Percentiles rank a stretch among this genome's conserved stretches.
These are phyloP conservation scores for Chrysomela aeneicollis DNA, from an alignment of 2,888 invertebrate genomes.

Conservation along the genomic window DNA sequence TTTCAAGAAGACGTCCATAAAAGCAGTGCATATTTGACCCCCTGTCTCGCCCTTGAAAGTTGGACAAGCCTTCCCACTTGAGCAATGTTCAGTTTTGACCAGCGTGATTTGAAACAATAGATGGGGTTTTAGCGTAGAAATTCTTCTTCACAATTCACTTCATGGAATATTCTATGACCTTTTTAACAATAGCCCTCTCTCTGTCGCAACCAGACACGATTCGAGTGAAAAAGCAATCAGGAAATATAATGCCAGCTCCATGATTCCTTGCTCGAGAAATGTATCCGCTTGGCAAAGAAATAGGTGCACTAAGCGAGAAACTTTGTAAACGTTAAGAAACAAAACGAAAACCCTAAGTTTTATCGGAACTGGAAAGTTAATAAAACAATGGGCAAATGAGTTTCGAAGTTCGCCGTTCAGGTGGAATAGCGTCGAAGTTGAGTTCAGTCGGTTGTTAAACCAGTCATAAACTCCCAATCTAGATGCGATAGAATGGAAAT, in stretches of 20 bases:
- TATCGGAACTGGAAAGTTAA: constrained; percentile 5
- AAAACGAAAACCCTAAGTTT: not conserved
- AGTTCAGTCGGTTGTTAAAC: not conserved
- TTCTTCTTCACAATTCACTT: too few species aligned
- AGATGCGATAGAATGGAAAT: not conserved
- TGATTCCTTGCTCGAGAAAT: not conserved
- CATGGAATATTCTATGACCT: too few species aligned
- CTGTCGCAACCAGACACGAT: not conserved
- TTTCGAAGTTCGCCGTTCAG: not conserved
- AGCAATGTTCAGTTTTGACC: too few species aligned
- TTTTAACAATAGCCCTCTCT: too few species aligned
- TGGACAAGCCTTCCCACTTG: too few species aligned
- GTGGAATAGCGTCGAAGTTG: not conserved
- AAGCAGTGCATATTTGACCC: too few species aligned
- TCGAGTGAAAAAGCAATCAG: not conserved
- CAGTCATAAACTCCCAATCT: not conserved
- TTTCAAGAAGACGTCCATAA: too few species aligned
- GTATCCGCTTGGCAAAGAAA: not conserved
- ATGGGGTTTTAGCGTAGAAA: too few species aligned
- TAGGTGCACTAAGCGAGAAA: not conserved
- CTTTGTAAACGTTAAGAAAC: not conserved
- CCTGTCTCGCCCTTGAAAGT: too few species aligned
- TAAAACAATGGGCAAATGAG: constrained; percentile 7
- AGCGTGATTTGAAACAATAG: too few species aligned
- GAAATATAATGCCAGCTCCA: not conserved